Conservation (phyloP, 2,888 invertebrate genomes). For the Acrocyrtus sp. region DNA sequence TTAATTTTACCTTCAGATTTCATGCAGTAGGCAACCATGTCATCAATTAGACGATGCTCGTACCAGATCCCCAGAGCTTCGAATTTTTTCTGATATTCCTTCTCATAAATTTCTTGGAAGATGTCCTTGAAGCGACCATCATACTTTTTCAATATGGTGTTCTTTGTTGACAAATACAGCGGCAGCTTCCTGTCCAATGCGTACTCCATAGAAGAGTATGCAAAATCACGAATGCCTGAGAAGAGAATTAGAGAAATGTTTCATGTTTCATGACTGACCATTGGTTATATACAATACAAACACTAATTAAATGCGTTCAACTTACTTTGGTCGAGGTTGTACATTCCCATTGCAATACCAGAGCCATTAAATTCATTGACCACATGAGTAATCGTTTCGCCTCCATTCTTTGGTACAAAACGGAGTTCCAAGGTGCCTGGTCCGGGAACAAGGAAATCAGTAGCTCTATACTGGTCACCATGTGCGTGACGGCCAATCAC, state of each 20-base stretch:
- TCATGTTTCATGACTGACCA: too few relatives aligned
- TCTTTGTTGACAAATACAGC: conserved; percentile 94
- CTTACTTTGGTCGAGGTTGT: conserved; percentile 95
- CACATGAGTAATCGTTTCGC: conserved; percentile 75
- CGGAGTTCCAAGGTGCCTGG: conserved; percentile 87
- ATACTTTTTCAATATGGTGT: conserved; percentile 95
- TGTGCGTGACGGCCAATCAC: conserved; percentile 99
- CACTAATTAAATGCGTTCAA: too few relatives aligned
- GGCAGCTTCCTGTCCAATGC: conserved; percentile 88
- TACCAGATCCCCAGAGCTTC: conserved; percentile 94
- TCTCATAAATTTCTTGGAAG: conserved; percentile 93
- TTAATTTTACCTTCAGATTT: conserved; percentile 81
- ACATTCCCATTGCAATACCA: conserved; percentile 94
- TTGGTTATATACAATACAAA: too few relatives aligned
- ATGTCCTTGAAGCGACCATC: conserved; percentile 98
- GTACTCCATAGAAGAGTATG: conserved; percentile 92
- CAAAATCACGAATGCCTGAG: conserved; percentile 88
- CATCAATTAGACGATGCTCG: conserved; percentile 81
- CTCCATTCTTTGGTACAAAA: conserved; percentile 77
- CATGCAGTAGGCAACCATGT: conserved; percentile 99
- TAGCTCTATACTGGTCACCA: conserved; percentile 97
- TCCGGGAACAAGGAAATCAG: conserved; percentile 94
- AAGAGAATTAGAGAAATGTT: too few relatives aligned
- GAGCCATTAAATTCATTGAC: conserved; percentile 88
- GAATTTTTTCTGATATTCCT: conserved; percentile 83